Evolutionary conservation across 2,113 vertebrate genomes (phyloP).

Genomic region (Falcunculus frontatus): DNA sequence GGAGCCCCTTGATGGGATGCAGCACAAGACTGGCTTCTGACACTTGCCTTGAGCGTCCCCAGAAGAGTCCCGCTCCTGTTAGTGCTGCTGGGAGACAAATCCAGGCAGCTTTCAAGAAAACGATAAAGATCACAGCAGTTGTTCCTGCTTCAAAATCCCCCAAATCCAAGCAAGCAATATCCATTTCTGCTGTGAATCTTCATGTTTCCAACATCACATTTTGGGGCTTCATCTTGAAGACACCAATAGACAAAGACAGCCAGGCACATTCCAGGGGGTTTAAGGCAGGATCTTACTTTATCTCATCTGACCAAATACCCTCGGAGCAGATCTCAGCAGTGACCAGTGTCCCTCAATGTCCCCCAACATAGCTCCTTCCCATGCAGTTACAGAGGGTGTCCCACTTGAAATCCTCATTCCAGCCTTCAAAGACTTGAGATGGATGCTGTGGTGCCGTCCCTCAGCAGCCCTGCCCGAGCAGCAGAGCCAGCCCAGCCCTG

Average conservation of each 20-base stretch:
- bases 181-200: background rate
- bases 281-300: background rate
- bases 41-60: background rate
- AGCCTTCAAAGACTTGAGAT: rapidly evolving
- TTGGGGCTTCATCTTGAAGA: background rate
- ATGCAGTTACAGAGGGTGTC: rapidly evolving
- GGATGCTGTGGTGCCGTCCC: background rate
- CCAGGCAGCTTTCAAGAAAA: background rate
- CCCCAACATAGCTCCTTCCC: background rate
- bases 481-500: background rate
- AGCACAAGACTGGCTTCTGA: background rate
- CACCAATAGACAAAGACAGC: too few species aligned
- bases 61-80: background rate
- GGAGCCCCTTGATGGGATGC: background rate
- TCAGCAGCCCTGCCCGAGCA: too few species aligned
- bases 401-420: background rate
- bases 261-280: background rate
- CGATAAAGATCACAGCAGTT: background rate
- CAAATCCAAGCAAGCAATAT: background rate
- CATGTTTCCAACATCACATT: background rate
- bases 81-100: background rate
- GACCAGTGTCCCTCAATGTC: rapidly evolving
- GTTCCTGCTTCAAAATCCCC: background rate
- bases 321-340: background rate
- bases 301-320: background rate